Base-by-base conservation (phyloP, 2,888 invertebrate genomes). In the Acronicta aceris region DNA sequence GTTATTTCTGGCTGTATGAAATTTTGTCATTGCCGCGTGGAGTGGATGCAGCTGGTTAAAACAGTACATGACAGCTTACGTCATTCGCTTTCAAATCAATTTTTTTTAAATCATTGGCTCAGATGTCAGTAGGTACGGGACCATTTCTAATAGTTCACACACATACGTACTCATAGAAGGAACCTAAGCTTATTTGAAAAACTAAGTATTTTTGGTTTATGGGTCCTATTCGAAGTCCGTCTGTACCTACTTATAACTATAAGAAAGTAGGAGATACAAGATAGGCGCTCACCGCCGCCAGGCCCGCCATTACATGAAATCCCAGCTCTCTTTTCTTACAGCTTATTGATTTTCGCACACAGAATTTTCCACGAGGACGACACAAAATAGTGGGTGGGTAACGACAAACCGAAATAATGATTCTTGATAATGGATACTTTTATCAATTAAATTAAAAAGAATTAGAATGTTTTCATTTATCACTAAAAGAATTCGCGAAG, bases 301-400 rank as follows among this genome's bases (percentile, higher is more conserved):
- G 21, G 53, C 41, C 68, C 30, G 33, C 21, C 13, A 27, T 9
- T 30, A 48, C 53, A 72, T 68, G 52, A 68, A 71, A 51, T 43
- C 42, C 46, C 13, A 42, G 40, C 36, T 58, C 33, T 9, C 15
- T 59, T 73, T 50, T 54, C 48, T 65, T 52, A 54, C 30, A 42
- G 46, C 56, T 30, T 72, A 74, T 72, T 71, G 65, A 69, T 72
- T 65, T 76, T 72, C 57, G 49, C 43, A 55, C 51, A 41, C 41
- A 16, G 55, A 55, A 55, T 41, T 65, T 69, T 71, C 73, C 73
- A 48, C 33, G 41, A 30, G 40, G 17, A 15, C 8, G 61, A 46
- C 67, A 52, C 50, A 46, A 27, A 30, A 50, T 10, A 2, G 46
- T 61, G 72, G 67, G 67, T 56, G 67, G 56, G 61, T 42, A 30